Evolutionary conservation across 2,888 invertebrate species (phyloP).

Genomic region (Eledona agricola): DNA sequence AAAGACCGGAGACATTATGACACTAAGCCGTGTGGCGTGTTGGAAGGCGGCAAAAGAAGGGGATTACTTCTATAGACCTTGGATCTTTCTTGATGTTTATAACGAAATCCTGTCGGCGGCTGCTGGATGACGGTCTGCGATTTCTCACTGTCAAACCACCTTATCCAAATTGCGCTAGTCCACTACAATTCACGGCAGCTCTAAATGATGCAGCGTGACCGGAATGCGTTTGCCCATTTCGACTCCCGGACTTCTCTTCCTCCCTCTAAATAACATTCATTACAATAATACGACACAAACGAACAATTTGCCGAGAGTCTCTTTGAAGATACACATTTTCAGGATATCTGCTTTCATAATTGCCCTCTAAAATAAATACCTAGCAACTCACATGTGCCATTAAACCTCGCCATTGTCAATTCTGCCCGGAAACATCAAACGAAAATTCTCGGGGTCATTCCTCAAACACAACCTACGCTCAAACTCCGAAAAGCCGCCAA

Average conservation of each 20-base stretch:
- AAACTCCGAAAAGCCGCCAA: background rate
- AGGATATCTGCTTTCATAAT: conserved; percentile 41
- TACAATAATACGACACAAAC: conserved; percentile 48
- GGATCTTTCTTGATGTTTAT: conserved; percentile 49
- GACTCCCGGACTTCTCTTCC: conserved; percentile 36
- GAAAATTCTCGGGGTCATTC: conserved; percentile 5
- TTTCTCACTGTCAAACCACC: conserved; percentile 60
- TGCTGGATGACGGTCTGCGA: conserved; percentile 57
- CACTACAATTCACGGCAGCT: conserved; percentile 54
- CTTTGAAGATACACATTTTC: conserved; percentile 42
- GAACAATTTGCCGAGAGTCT: conserved; percentile 43
- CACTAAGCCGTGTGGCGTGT: conserved; percentile 38
- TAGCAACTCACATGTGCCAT: conserved; percentile 26
- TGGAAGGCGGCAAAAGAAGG: conserved; percentile 30
- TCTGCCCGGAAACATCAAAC: conserved; percentile 11
- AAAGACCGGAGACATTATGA: conserved; percentile 34
- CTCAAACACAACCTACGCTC: background rate
- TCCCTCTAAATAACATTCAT: conserved; percentile 46
- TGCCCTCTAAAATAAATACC: conserved; percentile 36
- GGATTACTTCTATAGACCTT: conserved; percentile 35
- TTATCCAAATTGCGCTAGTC: conserved; percentile 58
- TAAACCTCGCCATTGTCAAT: conserved; percentile 23
- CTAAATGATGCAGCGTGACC: conserved; percentile 58
- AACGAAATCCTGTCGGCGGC: conserved; percentile 55
- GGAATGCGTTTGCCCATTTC: conserved; percentile 50